Conservation (phyloP, 2,113 vertebrate species). For the Phylloscopus trochiloides region DNA sequence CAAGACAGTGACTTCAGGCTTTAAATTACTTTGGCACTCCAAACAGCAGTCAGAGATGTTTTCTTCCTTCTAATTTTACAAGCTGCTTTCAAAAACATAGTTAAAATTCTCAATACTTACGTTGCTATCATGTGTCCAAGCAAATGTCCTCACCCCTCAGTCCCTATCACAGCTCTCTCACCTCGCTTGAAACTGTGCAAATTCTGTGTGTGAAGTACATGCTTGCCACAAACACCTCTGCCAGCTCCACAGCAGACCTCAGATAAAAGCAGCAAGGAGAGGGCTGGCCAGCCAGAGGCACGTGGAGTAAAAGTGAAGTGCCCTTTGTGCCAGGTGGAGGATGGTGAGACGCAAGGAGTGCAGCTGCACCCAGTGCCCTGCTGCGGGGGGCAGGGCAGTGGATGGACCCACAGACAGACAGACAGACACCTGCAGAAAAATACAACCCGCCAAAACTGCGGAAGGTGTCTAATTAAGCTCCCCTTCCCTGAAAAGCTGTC, state of each 20-base stretch:
- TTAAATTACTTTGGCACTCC: background rate
- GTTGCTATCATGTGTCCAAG: background rate
- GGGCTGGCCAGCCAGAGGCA: background rate
- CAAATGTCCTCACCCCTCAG: background rate
- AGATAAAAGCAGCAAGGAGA: background rate
- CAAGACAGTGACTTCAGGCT: background rate
- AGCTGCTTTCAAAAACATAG: background rate
- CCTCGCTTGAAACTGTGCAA: background rate
- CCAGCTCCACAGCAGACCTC: background rate
- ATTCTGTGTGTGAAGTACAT: rapidly evolving
- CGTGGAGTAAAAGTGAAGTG: background rate
- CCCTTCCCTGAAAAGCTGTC: slow-evolving; percentile 70
- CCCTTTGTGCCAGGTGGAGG: slow-evolving; percentile 37
- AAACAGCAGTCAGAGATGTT: background rate
- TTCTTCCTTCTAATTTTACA: background rate
- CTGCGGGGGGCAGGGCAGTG: background rate
- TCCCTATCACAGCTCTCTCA: background rate
- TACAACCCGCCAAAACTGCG: slow-evolving; percentile 16
- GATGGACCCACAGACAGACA: background rate
- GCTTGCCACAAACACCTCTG: rapidly evolving
- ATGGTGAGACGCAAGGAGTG: background rate
- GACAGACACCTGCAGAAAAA: background rate
- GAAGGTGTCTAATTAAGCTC: slow-evolving; percentile 75
- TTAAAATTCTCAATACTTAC: background rate
- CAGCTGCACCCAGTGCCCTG: background rate